Evolutionary conservation across 2,888 invertebrate genomes (phyloP), one percentile per base, ranked within the genome.

Genomic region (Himalopsyche anomala): DNA sequence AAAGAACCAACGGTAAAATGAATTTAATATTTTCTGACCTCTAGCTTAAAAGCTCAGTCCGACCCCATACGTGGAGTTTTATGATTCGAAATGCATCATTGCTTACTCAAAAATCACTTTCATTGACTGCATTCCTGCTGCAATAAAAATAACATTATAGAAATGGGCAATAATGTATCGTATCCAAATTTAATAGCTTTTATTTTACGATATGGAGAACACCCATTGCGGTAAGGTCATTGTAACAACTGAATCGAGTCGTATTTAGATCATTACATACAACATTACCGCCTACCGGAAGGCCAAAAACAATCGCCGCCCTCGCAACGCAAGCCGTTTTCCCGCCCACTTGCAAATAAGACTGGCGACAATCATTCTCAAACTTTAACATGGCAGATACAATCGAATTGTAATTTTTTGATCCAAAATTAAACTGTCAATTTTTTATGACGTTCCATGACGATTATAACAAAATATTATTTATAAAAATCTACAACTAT

Each of bases 251-350:
- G 56, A 85, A 81, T 69, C 81, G 51, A 69, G 42, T 85, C 79
- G 69, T 85, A 85, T 85, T 82, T 45, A 80, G 74, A 74, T 69
- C 79, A 85, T 85, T 85, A 85, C 85, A 85, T n/a, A 81, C 79
- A 79, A 80, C 84, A 69, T 19, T n/a, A 69, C 54, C 85, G 74
- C 85, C 85, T 80, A 85, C 85, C 38, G n/a, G 19, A 42, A n/a
- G n/a, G 84, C 45, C 79, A 42, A 51, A 62, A 79, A 74, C 83
- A 80, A 80, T 84, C 81, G 62, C 81, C 81, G 84, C 84, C 84
- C 69, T 69, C 84, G 81, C 84, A n/a, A 42, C 80, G 80, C 51
- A 9, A 40, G 80, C 55, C 84, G 40, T 62, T 62, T 62, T 62
- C 62, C 83, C 84, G 84, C 84, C 84, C 80, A 84, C 80, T 80